phyloP scores from a whole-genome alignment of 2,797 vertebrate genomes.

The Myotis vivesi region DNA sequence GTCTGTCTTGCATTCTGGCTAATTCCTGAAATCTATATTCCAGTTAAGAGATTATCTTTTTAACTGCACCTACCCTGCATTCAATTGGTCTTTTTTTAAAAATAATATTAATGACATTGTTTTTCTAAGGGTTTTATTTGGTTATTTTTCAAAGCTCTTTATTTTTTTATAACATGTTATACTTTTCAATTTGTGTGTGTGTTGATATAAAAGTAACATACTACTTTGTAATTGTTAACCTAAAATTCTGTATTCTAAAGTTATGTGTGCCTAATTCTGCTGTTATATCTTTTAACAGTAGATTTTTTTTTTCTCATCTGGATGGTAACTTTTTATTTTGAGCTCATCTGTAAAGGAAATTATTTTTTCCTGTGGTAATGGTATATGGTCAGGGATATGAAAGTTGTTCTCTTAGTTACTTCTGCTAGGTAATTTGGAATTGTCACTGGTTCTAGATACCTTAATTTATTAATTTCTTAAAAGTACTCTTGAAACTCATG shows the following conservation, averaged over 20 bases:
- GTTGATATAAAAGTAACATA: neutral
- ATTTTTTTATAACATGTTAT: neutral
- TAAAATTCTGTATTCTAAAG: neutral
- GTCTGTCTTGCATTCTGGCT: neutral
- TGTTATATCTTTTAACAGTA: neutral
- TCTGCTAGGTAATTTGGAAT: neutral
- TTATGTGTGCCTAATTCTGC: neutral
- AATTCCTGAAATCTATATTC: neutral
- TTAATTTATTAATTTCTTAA: conserved; percentile 9
- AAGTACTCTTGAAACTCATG: neutral
- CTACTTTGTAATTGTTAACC: neutral
- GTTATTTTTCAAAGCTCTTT: neutral
- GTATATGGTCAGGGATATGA: neutral
- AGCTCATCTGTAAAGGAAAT: neutral
- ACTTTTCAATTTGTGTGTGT: neutral
- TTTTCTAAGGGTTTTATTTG: neutral
- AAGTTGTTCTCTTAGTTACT: neutral
- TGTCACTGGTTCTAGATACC: neutral
- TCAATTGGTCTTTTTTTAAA: neutral
- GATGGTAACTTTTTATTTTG: neutral
- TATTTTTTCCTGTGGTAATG: neutral
- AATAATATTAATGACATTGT: neutral
- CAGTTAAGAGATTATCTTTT: neutral
- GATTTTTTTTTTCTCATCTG: neutral
- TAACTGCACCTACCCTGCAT: neutral